Conservation (phyloP, 2,113 vertebrate species). For the Rhinolophus sinicus region DNA sequence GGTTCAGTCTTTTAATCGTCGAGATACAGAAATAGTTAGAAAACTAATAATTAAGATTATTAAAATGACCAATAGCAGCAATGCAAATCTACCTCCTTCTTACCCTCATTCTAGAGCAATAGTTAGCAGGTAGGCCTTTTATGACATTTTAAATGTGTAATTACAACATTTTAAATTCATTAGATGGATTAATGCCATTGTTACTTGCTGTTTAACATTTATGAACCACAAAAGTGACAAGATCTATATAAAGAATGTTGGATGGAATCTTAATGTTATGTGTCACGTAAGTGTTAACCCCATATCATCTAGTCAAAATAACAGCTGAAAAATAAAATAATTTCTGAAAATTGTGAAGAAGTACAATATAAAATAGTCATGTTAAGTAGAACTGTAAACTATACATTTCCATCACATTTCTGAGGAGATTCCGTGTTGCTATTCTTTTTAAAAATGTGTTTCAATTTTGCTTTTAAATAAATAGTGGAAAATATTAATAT, state of each 20-base stretch:
- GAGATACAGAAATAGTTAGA: neutral
- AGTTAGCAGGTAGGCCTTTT: slow-evolving; percentile 18
- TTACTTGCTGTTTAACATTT: slow-evolving; percentile 31
- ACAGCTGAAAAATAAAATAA: neutral
- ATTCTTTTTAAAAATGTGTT: neutral
- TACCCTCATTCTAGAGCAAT: neutral
- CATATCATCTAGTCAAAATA: slow-evolving; percentile 45
- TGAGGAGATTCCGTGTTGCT: neutral
- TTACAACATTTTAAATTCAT: slow-evolving; percentile 31
- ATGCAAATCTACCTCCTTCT: neutral
- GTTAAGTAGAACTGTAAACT: neutral
- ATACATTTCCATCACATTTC: neutral
- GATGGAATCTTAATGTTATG: slow-evolving; percentile 32
- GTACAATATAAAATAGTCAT: neutral
- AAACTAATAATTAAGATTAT: slow-evolving; percentile 41
- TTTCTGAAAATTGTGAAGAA: slow-evolving; percentile 54
- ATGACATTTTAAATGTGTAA: slow-evolving; percentile 14
- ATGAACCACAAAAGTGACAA: neutral
- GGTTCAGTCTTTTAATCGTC: neutral
- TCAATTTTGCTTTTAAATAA: slow-evolving; percentile 52
- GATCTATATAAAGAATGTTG: neutral
- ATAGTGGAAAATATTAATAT: slow-evolving; percentile 7
- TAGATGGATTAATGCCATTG: slow-evolving; percentile 17
- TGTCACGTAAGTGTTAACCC: slow-evolving; percentile 28
- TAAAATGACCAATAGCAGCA: neutral